Conservation (phyloP, 2,797 vertebrate species). For the Pempheris klunzingeri region DNA sequence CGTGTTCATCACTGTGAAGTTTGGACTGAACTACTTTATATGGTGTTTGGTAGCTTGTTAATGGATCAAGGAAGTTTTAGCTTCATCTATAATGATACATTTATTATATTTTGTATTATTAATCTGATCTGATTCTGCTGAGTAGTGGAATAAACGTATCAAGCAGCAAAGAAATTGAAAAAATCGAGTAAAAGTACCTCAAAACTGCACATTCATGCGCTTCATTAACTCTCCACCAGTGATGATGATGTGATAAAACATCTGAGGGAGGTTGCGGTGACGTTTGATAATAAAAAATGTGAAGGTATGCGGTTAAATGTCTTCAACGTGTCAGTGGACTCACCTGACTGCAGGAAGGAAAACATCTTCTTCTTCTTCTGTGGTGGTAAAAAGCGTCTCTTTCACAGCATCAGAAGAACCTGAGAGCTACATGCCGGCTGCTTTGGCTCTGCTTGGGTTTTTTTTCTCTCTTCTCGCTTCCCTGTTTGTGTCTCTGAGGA, state of each 20-base stretch:
- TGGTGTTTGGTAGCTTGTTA: not conserved
- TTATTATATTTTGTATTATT: not conserved
- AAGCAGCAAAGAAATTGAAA: not conserved
- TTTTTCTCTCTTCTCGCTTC: not conserved
- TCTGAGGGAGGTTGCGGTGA: not conserved
- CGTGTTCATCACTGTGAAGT: not conserved
- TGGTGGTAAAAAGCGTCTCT: not conserved
- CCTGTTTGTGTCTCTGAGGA: not conserved
- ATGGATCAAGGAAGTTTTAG: not conserved
- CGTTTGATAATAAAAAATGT: no score
- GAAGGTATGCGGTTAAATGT: not conserved
- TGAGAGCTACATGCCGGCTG: not conserved
- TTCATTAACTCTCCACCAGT: no score
- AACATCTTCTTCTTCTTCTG: slow-evolving; percentile 43
- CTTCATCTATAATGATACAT: not conserved
- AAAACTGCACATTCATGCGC: no score
- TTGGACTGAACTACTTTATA: not conserved
- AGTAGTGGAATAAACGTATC: no score
- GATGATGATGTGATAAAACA: not conserved
- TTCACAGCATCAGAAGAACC: not conserved
- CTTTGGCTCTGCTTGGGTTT: no score
- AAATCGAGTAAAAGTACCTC: not conserved
- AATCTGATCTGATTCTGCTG: not conserved
- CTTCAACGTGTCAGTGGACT: slow-evolving; percentile 17
- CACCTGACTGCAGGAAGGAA: slow-evolving; percentile 62